phyloP scores from a whole-genome alignment of 1,140 invertebrate genomes.

The Mylabris phalerata region DNA sequence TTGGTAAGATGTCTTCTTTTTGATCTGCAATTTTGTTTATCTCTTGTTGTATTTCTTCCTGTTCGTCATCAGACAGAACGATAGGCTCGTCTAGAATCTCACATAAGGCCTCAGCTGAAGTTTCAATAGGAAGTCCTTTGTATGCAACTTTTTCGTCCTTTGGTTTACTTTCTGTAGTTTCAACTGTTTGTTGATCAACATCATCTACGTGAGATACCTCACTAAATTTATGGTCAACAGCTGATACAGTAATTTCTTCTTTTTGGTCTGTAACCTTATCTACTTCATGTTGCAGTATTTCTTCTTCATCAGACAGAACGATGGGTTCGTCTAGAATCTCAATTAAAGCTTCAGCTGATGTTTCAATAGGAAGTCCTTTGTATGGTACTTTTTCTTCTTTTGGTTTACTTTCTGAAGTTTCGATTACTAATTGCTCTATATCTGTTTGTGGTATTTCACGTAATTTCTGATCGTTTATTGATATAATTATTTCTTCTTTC shows the following conservation, averaged over 20 bases:
- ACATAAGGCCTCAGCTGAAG: constrained; percentile 43
- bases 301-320: constrained; percentile 15
- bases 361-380: constrained; percentile 45
- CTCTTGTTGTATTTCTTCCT: constrained; percentile 37
- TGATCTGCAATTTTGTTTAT: not conserved
- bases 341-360: constrained; percentile 39
- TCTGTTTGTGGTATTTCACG: constrained; percentile 29
- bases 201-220: too few species aligned
- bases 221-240: too few species aligned
- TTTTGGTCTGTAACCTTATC: not conserved
- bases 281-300: not conserved
- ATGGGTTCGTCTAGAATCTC: constrained; percentile 43
- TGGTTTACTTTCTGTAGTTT: not conserved
- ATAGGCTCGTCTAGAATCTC: constrained; percentile 48
- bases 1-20: not conserved
- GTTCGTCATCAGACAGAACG: constrained; percentile 22
- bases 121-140: constrained; percentile 45
- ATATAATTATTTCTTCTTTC: not conserved
- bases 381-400: constrained; percentile 27
- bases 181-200: not conserved
- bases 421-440: too few species aligned
- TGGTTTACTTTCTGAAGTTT: not conserved
- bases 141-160: constrained; percentile 28
- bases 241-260: not conserved
- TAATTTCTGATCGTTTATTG: not conserved